Conservation (phyloP, 2,797 vertebrate genomes). For the Scarus forsteni region DNA sequence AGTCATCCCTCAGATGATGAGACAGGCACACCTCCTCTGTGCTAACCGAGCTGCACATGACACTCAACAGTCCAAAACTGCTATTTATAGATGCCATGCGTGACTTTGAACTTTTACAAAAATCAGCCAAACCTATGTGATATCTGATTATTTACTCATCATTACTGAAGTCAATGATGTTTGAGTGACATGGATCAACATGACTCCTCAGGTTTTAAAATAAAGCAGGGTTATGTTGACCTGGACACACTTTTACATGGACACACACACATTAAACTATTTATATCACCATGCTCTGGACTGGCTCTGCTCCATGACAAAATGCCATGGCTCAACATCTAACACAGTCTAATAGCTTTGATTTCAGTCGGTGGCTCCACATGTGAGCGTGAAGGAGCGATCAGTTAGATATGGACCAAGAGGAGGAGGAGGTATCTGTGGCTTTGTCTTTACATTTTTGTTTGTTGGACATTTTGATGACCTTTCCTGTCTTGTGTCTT, state of each 20-base stretch:
- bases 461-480: conserved; percentile 10
- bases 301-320: conserved; percentile 44
- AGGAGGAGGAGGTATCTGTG: conserved; percentile 24
- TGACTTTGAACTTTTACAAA: conserved; percentile 10
- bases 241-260: not conserved
- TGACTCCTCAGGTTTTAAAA: not conserved
- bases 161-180: not conserved
- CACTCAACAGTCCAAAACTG: not conserved
- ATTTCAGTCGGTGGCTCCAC: conserved; percentile 37
- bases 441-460: not conserved
- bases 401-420: conserved; percentile 4
- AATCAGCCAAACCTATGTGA: not conserved
- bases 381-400: conserved; percentile 12
- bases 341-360: conserved; percentile 39
- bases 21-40: not conserved
- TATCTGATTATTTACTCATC: not conserved
- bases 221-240: conserved; percentile 10
- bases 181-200: not conserved
- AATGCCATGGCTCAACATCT: conserved; percentile 51
- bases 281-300: conserved; percentile 51
- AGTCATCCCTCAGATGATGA: not conserved
- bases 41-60: conserved; percentile 14
- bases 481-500: conserved; percentile 4
- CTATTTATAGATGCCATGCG: conserved; percentile 28
- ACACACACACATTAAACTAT: conserved; percentile 41